Evolutionary conservation across 37 sponge, comb jelly and placozoan genomes (phyloP), one percentile per base, ranked within the genome.

Genomic region (Spongilla lacustris): DNA sequence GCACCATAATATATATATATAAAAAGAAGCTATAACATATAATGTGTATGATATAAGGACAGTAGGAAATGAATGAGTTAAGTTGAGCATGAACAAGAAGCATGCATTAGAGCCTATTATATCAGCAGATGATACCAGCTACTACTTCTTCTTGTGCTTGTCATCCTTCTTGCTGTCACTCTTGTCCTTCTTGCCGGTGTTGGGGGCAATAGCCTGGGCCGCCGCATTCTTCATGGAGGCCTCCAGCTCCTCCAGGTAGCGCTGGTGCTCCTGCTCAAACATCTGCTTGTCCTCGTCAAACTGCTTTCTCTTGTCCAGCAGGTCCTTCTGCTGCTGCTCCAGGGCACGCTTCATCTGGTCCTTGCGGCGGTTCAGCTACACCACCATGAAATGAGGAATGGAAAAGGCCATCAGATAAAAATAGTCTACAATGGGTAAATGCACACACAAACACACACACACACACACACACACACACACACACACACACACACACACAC

Each of bases 231-330:
- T 84, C 86, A 85, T 90, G 38, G 73, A 71, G 12, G 67, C 69
- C 68, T 92, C 92, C 78, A 92, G 74, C 74, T 93, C 85, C 68
- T 91, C 93, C 81, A 93, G 70, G 91, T 88, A 90, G 6, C 83
- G 75, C 71, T 95, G 93, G 71, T 98, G 91, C 50, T 96, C 95
- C 33, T 93, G 85, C 31, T 98, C 97, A 83, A 97, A 95, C 22
- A 74, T 74, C 67, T 69, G 81, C 85, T 95, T 93, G 82, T 97
- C 96, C 27, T 99, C 95, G 26, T 92, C 94, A 80, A 97, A 95
- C 84, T 97, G 92, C 46, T 86, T 89, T 72, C 90, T 85, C 76
- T 88, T 89, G 26, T 93, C 97, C 25, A 72, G 84, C 31, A 97
- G 81, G 27, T 99, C 99, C 71, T 74, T 77, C 37, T 84, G 78